phyloP scores from a whole-genome alignment of 53 echinoderm and acorn worm species.

The Holothuria leucospilota region DNA sequence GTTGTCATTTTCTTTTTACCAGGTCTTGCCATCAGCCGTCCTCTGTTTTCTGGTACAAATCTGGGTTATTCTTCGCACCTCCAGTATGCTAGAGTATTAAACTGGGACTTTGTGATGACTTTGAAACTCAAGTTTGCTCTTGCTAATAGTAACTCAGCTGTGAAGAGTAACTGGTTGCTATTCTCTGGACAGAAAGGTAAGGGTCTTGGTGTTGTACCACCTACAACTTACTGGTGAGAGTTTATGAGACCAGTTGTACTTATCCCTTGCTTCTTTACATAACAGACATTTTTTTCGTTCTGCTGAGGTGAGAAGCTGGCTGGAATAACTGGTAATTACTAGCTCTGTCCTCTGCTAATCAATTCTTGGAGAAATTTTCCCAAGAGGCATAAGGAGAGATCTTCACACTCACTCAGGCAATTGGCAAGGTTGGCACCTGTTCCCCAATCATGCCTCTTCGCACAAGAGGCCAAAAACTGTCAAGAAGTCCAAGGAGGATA shows the following conservation, averaged over 20 bases:
- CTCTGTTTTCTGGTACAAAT: conserved; percentile 61
- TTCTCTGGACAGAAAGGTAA: conserved; percentile 80
- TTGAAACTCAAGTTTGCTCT: conserved; percentile 81
- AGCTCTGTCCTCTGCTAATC: not conserved
- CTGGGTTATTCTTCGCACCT: conserved; percentile 65
- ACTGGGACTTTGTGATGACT: conserved; percentile 78
- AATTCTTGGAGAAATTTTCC: not conserved
- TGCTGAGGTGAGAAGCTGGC: not conserved
- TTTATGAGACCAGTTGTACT: too few species aligned
- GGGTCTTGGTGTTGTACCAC: not conserved
- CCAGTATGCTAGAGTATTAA: conserved; percentile 71
- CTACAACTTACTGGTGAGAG: too few species aligned
- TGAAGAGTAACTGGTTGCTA: conserved; percentile 69
- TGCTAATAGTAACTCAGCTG: conserved; percentile 43
- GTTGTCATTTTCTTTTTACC: not conserved
- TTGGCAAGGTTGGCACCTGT: too few species aligned
- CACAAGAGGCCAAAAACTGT: too few species aligned
- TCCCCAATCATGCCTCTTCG: too few species aligned
- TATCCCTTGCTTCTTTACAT: too few species aligned
- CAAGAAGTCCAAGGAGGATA: too few species aligned
- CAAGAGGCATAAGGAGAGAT: too few species aligned
- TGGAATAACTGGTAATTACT: not conserved
- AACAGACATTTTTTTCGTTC: not conserved
- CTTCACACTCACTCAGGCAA: too few species aligned
- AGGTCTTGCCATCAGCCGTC: conserved; percentile 71